phyloP scores from a whole-genome alignment of 2,113 vertebrate species.

The Xiphorhynchus elegans region DNA sequence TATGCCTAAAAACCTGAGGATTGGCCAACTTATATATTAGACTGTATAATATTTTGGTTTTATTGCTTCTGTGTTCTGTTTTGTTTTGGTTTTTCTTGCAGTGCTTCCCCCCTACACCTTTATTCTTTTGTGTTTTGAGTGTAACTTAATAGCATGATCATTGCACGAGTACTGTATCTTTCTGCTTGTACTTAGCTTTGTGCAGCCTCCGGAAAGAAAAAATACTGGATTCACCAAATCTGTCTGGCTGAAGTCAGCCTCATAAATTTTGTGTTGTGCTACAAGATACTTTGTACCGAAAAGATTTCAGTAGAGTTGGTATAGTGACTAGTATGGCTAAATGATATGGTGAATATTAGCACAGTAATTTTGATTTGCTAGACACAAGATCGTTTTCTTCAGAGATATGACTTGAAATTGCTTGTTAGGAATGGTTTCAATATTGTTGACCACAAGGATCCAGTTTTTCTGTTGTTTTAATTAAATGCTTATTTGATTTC shows the following conservation, averaged over 20 bases:
- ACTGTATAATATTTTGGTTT: neutral
- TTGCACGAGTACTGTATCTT: neutral
- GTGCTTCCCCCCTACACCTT: fast-evolving
- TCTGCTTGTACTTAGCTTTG: neutral
- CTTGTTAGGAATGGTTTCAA: neutral
- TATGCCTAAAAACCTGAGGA: neutral
- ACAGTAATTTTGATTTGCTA: neutral
- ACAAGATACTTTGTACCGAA: neutral
- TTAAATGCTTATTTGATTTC: neutral
- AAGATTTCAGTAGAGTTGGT: neutral
- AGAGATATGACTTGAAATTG: neutral
- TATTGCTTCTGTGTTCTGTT: neutral
- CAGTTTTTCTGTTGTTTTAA: neutral
- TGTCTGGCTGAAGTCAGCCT: neutral
- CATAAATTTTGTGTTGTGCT: neutral
- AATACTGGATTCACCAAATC: neutral
- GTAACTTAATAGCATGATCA: neutral
- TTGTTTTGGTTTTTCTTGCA: fast-evolving
- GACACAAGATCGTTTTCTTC: neutral
- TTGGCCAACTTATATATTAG: neutral
- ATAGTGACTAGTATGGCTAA: neutral
- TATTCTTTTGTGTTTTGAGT: neutral
- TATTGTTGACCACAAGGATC: neutral
- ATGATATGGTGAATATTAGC: neutral
- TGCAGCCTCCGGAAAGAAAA: neutral